A percentile compares a stretch with the other conserved stretches of the same genome.
phyloP scores from a whole-genome alignment of 1,140 invertebrate genomes.

The Oppia nitens region DNA sequence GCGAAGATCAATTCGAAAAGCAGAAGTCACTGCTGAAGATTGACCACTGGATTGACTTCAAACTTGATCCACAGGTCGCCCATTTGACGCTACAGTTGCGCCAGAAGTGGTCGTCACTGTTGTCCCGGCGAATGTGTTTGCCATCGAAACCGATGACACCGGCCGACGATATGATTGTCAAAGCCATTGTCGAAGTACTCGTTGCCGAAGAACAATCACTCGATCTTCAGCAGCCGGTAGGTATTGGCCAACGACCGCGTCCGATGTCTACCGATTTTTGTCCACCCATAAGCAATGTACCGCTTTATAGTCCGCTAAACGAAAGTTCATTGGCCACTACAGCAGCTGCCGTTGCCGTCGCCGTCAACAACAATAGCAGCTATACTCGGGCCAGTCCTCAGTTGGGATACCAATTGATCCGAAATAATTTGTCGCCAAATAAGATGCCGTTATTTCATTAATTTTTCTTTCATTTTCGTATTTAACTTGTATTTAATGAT shows the following conservation, averaged over 20 bases:
- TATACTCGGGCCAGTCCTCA: no score
- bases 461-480: no score
- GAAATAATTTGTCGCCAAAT: no score
- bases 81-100: slow-evolving; percentile 49
- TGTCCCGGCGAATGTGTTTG: slow-evolving; percentile 50
- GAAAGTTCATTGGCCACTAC: not conserved
- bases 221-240: slow-evolving; percentile 49
- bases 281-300: slow-evolving; percentile 11
- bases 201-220: slow-evolving; percentile 50
- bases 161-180: slow-evolving; percentile 51
- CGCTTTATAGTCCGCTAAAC: not conserved
- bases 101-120: slow-evolving; percentile 56
- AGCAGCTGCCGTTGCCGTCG: no score
- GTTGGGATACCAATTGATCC: no score
- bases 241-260: slow-evolving; percentile 56
- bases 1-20: slow-evolving; percentile 41
- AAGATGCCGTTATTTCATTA: no score
- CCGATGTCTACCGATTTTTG: slow-evolving; percentile 31
- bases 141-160: slow-evolving; percentile 43
- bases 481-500: no score
- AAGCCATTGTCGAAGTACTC: slow-evolving; percentile 45
- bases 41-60: slow-evolving; percentile 65
- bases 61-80: slow-evolving; percentile 42
- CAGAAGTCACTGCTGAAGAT: slow-evolving; percentile 41
- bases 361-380: no score